Conservation (phyloP, 2,113 vertebrate species). For the Parus major region DNA sequence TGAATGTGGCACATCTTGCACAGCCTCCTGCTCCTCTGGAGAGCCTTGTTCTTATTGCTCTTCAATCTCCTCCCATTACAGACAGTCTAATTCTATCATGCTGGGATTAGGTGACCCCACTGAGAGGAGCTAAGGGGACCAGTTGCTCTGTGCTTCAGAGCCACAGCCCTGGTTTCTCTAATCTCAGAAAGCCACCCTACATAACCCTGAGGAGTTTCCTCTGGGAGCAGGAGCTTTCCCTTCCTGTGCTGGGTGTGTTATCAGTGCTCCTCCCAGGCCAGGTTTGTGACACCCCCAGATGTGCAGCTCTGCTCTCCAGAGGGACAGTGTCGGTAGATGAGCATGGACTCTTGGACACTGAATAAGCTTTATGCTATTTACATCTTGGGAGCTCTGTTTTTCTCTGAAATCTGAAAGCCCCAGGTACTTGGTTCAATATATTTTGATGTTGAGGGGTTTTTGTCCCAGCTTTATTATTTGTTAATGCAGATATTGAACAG, state of each 20-base stretch:
- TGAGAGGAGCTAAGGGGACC: not conserved
- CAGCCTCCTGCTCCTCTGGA: not conserved
- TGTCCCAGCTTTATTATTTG: not conserved
- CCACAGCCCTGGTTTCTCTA: not conserved
- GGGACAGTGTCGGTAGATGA: not conserved
- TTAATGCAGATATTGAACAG: not conserved
- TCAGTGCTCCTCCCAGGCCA: not conserved
- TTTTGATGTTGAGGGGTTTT: not conserved
- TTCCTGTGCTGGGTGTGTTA: not conserved
- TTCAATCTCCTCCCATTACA: not conserved
- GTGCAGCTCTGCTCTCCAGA: not conserved
- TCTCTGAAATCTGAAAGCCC: not conserved
- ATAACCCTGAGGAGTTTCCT: not conserved
- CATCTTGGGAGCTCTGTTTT: not conserved
- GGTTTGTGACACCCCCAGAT: not conserved
- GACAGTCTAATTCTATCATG: not conserved
- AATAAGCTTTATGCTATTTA: not conserved
- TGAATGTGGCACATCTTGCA: not conserved
- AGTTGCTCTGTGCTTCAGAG: not conserved
- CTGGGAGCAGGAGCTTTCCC: not conserved
- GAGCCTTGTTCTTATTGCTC: not conserved
- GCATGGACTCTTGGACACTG: not conserved
- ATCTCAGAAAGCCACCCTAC: not conserved
- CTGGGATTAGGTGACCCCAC: conserved; percentile 3
- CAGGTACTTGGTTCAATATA: not conserved